Evolutionary conservation across 2,113 vertebrate species (phyloP), one percentile per base, ranked within the genome.

Genomic region (Cyrtonyx montezumae): DNA sequence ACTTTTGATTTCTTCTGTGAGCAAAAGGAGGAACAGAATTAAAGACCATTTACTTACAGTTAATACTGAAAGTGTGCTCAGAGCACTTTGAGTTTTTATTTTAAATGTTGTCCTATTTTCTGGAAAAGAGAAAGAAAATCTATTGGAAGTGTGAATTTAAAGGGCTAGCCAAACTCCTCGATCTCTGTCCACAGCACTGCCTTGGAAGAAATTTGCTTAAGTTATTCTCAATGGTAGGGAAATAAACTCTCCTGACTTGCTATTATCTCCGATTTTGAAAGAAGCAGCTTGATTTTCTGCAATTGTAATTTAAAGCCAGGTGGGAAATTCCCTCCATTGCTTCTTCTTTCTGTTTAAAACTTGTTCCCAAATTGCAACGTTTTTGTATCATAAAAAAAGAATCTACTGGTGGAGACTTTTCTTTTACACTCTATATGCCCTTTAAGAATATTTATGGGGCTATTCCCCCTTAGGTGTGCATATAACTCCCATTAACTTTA

Each of bases 371-470:
- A 91, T 51, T 81, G 65, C 56, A 90, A 56, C 17, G 51, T 78
- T 88, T 95, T 75, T 90, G 49, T 73, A 87, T 81, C 13, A 77
- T 88, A 73, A 69, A 81, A 75, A 56, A 58, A 81, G 32, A 46
- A 21, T 5, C 63, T 74, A 66, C 26, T 77, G 34, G 14, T 61
- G 16, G 65, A 83, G 85, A 40, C 23, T 83, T 84, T 49, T 48
- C 26, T 90, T 93, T 90, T 85, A 88, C 15, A 42, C 4, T 86
- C 25, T 45, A 5, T 56, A 17, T 80, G 56, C 61, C 46, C 87
- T 93, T 91, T 75, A 93, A 84, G 62, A 86, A 84, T 92, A 93
- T 88, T 92, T 84, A 77, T 84, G 37, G 68, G 45, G 12, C 56
- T 62, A 42, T 86, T 90, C 42, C 34, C 13, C 3, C 21, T 48